Conservation (phyloP, 2,888 invertebrate species). For the Lamellibrachia columna region DNA sequence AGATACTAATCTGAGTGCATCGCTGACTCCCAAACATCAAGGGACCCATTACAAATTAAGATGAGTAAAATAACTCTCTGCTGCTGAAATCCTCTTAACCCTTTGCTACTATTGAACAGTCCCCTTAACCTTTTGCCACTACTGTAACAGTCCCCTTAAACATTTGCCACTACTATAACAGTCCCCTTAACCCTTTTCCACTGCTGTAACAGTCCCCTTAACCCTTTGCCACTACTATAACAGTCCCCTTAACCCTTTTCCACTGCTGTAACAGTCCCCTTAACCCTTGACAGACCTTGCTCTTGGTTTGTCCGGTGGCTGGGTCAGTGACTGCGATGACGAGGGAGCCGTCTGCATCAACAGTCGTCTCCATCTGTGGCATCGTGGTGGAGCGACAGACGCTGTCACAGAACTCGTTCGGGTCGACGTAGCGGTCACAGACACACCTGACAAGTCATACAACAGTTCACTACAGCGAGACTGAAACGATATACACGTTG, state of each 20-base stretch:
- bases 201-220: background rate
- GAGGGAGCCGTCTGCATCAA: constrained; percentile 47
- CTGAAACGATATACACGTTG: too few species aligned
- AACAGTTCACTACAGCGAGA: constrained; percentile 27
- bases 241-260: too few species aligned
- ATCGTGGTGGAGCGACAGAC: constrained; percentile 46
- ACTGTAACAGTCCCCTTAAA: too few species aligned
- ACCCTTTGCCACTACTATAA: background rate
- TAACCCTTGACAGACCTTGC: background rate
- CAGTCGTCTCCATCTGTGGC: constrained; percentile 43
- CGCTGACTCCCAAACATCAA: too few species aligned
- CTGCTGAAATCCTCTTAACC: too few species aligned
- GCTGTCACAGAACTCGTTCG: constrained; percentile 51
- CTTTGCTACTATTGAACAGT: too few species aligned
- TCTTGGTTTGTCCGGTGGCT: constrained; percentile 38
- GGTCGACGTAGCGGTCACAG: constrained; percentile 50
- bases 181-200: too few species aligned
- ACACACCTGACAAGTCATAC: constrained; percentile 47
- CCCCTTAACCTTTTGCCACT: too few species aligned
- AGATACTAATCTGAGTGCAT: too few species aligned
- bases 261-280: background rate
- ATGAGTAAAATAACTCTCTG: too few species aligned
- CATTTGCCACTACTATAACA: too few species aligned
- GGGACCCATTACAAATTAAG: too few species aligned
- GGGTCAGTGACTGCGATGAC: constrained; percentile 46